Evolutionary conservation across 2,113 vertebrate genomes (phyloP), one percentile per base, ranked within the genome.

Genomic region (Gadus macrocephalus): DNA sequence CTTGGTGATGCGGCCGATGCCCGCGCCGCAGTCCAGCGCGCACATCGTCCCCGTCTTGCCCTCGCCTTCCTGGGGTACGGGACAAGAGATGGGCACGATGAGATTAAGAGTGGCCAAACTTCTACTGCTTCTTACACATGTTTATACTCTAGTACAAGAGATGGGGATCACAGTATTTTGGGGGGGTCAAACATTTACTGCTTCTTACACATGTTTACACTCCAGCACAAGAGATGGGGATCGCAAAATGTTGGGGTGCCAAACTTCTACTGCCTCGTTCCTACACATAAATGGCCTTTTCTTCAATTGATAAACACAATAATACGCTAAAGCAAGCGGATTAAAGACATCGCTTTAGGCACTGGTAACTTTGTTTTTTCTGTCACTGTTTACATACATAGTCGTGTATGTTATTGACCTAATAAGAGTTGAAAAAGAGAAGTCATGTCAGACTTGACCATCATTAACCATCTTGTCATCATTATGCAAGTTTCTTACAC

Each of bases 1-100:
- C 83, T 98, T 99, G 81, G 93, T 96, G 91, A 99, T 96, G 53
- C 97, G 88, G 0, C 97, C 97, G 0, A 99, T 99, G 65, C 97
- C 97, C 0, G 97, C 96, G 0, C 97, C 97, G 0, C 97, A 99
- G 92, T 99, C 97, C 87, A 99, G 91, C 8, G 97, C 97, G 0
- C 91, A 93, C 15, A 86, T 83, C 0, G 87, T 88, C 0, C 92
- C 92, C 0, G 94, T 96, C 86, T 92, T 92, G 75, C 93, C 93
- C 0, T 95, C 91, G 0, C 93, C 94, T 0, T 98, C 95, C 97
- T 98, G 15, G 17, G 28, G 53, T 63, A 19, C 31, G 27, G 60
- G 16, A 0, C 7, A 64, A 56, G 15, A 58, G 55, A n/a, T n/a
- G 12, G 15, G 1, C 12, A 58, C n/a, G 15, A 58, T 7, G 55